Base-by-base conservation (phyloP, 2,888 invertebrate species). In the Priocnemis perturbator region DNA sequence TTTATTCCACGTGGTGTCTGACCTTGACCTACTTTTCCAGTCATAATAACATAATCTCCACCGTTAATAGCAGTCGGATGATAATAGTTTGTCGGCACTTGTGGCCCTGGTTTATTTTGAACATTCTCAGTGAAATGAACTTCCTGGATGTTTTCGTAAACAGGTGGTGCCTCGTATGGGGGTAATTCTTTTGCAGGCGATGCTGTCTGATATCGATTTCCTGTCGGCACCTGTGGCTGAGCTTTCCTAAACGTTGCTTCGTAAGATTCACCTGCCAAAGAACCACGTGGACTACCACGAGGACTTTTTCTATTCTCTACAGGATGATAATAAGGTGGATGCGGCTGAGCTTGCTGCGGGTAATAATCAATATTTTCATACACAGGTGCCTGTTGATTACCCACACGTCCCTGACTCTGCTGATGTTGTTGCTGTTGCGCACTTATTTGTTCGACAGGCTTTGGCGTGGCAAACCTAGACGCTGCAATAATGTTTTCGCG, bases 291-390 rank as follows among this genome's bases (percentile, higher is more conserved):
- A 84, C 77, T 90, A 84, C 85, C 82, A 64, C 85, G 81, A 2
- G 80, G 91, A 85, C 78, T 90, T 84, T 81, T 91, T 84, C 77
- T 90, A 83, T 77, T 89, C 85, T 87, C 91, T 86, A 85, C 89
- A 85, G 86, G 92, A 85, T 93, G 93, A 80, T 93, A 93, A 83
- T 93, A 93, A 0, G 93, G 92, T 23, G 92, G 91, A 85, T 91
- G 91, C 37, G 91, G 90, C 48, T 76, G 76, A 3, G 90, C 37
- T 77, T 91, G 90, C 64, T 92, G 92, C 4, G 92, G 91, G 90
- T 95, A 95, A 86, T 95, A 95, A 78, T 95, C 95, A 63, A 96
- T 91, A 88, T 96, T 96, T 88, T 96, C 96, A 86, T 96, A 96
- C 26, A 96, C 93, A 0, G 93, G 93, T 7, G 90, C 89, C 65